Percentiles rank a stretch among this genome's conserved stretches.
These are phyloP conservation scores for Melanaphis sacchari DNA, from an alignment of 1,140 invertebrate species.

Conservation along the genomic window DNA sequence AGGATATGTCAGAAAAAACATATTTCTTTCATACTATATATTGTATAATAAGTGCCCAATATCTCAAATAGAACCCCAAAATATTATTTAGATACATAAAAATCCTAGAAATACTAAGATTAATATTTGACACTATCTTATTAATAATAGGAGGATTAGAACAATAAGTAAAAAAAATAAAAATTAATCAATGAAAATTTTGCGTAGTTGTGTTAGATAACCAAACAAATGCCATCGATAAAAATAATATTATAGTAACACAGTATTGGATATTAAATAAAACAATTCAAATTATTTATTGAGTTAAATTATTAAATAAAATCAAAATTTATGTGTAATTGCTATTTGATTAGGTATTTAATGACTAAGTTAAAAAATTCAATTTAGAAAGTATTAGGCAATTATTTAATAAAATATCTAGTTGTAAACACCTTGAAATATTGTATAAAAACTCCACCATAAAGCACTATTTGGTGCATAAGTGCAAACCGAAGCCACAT, in stretches of 20 bases:
- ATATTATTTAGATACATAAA: background rate
- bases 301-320: no score
- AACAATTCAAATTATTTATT: no score
- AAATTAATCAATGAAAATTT: background rate
- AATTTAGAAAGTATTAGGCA: background rate
- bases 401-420: background rate
- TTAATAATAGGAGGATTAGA: background rate
- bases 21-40: no score
- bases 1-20: background rate
- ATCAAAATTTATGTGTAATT: no score
- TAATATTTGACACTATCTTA: background rate
- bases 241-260: no score
- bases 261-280: no score
- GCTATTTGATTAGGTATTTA: no score
- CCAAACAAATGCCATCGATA: background rate
- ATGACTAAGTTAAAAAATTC: no score
- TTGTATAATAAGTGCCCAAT: no score
- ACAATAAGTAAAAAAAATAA: background rate
- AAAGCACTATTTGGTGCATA: constrained; percentile 95
- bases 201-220: background rate
- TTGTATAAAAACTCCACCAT: constrained; percentile 96
- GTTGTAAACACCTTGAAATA: constrained; percentile 81
- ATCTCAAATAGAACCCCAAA: no score
- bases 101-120: no score
- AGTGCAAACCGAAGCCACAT: constrained; percentile 86